Base-by-base conservation (phyloP, 2,113 vertebrate species). In the Gobiocypris rarus region DNA sequence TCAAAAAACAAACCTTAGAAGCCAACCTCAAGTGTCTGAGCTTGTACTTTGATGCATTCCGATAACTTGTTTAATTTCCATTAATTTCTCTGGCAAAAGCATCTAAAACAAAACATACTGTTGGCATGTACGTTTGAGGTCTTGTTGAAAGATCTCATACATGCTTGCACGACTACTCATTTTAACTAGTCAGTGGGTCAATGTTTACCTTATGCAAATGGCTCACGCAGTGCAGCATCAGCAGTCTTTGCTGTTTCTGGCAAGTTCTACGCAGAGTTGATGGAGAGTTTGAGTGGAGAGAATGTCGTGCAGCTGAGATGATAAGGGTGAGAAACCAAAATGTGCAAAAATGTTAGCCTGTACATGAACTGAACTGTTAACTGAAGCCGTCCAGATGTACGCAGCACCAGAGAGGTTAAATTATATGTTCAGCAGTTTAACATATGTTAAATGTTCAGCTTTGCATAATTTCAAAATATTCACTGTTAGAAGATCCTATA, bases 81-180 rank as follows among this genome's bases (percentile, higher is more conserved):
- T 84, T 43, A 14, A 15, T 86, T 83, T 85, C 17, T 83, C 69
- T 75, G 28, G 48, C 71, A 31, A 54, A 58, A 85, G 43, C 77
- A 85, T 45, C 59, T 59, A 75, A 81, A 80, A 81, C 80, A 85
- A 79, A 86, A 88, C 59, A 82, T 65, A 82, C 77, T 59, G 73
- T 78, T 73, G 70, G 34, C 22, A 54, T 17, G 41, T 22, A 3
- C 14, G 61, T 74, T 83, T 82, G 45, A 75, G 69, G 74, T 59
- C 26, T 71, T 80, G 75, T 38, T 54, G 50, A 61, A 81, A 84
- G 80, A 81, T 52, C 73, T 48, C 78, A 65, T 48, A 78, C 58
- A 78, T 69, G 45, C 61, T 67, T 50, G 41, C 45, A 69, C 11
- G 26, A 67, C 59, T 52, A 9, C 61, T 81, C n/a, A 81, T 81